phyloP scores from a whole-genome alignment of 2,797 vertebrate genomes.

The Gymnoscopelus microlampas region DNA sequence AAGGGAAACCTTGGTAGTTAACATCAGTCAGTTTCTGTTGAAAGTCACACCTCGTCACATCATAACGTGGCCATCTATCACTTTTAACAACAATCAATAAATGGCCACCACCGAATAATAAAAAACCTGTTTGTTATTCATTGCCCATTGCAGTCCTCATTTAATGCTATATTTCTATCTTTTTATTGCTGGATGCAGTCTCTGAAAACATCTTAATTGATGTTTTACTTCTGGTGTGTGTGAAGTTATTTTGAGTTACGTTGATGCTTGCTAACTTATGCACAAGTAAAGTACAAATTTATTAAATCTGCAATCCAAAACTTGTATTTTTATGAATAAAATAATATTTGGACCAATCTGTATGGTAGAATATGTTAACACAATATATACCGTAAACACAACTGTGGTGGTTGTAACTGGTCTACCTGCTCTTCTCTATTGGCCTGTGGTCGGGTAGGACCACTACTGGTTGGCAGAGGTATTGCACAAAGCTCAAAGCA shows the following conservation, averaged over 20 bases:
- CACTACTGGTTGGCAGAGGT: too few relatives aligned
- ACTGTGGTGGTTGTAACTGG: too few relatives aligned
- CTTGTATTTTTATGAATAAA: too few relatives aligned
- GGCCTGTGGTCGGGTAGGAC: too few relatives aligned
- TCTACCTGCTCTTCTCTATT: too few relatives aligned
- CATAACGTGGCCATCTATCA: constrained; percentile 45
- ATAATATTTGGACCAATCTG: too few relatives aligned
- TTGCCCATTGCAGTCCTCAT: constrained; percentile 4
- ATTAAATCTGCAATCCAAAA: too few relatives aligned
- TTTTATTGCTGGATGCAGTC: background rate
- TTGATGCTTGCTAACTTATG: too few relatives aligned
- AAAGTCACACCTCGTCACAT: constrained; percentile 51
- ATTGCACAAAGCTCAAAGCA: too few relatives aligned
- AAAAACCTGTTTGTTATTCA: background rate
- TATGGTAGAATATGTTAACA: too few relatives aligned
- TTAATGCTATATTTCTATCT: background rate
- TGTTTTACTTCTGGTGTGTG: background rate
- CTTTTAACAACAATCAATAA: constrained; percentile 50
- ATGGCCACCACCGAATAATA: constrained; percentile 26
- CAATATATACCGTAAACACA: too few relatives aligned
- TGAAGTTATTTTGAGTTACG: background rate
- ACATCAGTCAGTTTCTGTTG: constrained; percentile 8
- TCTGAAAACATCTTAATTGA: background rate
- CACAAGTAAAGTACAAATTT: too few relatives aligned
- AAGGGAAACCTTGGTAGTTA: constrained; percentile 23